Evolutionary conservation across 2,888 invertebrate genomes (phyloP).

Genomic region (Tinea trinotella): DNA sequence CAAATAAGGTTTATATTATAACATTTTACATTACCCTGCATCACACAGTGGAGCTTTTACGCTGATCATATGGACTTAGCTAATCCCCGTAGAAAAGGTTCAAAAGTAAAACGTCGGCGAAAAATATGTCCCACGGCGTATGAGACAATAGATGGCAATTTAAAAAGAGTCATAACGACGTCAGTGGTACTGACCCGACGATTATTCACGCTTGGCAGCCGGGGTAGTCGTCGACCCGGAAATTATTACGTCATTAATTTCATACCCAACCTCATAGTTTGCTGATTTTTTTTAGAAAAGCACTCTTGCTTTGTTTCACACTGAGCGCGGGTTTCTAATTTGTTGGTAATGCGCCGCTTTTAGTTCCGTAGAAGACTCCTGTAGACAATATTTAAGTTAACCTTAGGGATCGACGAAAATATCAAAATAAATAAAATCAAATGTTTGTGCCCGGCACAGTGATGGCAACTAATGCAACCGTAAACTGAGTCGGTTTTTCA

Average conservation of each 20-base stretch:
- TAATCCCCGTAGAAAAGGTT: neutral
- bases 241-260: conserved; percentile 64
- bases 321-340: too few species aligned
- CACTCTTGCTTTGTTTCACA: too few species aligned
- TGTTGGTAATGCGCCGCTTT: too few species aligned
- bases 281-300: neutral
- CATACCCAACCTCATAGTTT: conserved; percentile 28
- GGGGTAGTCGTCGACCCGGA: conserved; percentile 49
- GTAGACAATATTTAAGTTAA: too few species aligned
- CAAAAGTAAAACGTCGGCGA: neutral
- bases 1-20: neutral
- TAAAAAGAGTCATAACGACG: conserved; percentile 19
- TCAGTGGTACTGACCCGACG: conserved; percentile 26
- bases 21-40: neutral
- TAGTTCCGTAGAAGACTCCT: too few species aligned
- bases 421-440: too few species aligned
- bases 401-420: too few species aligned
- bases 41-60: neutral
- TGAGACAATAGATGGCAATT: conserved; percentile 14
- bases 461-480: too few species aligned
- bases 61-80: neutral
- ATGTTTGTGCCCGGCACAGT: too few species aligned
- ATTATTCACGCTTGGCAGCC: conserved; percentile 41
- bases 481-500: too few species aligned
- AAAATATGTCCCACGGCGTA: neutral